Evolutionary conservation across 2,113 vertebrate genomes (phyloP).

Genomic region (Gasterosteus nipponicus): DNA sequence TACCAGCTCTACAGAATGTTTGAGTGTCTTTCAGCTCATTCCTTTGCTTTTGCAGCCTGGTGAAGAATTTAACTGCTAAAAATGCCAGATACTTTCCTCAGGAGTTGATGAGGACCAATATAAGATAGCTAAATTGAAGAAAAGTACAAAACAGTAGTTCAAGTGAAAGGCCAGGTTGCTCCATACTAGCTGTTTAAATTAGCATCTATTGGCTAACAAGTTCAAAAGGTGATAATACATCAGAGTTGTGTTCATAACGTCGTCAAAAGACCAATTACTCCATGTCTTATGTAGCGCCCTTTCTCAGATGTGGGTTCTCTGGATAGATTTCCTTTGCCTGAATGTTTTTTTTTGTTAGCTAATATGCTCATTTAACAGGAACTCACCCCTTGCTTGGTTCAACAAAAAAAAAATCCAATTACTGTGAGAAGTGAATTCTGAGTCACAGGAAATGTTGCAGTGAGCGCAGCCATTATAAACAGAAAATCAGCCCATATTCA

Average conservation of each 20-base stretch:
- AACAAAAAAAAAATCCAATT: neutral
- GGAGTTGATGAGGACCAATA: too few relatives aligned
- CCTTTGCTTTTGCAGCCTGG: neutral
- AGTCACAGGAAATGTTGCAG: constrained; percentile 38
- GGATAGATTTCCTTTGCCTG: neutral
- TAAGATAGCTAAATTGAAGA: neutral
- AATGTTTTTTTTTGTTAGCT: neutral
- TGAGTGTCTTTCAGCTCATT: neutral
- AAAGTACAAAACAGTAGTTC: neutral
- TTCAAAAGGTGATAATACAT: neutral
- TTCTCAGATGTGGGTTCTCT: neutral
- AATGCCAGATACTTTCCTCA: neutral
- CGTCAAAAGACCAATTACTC: neutral
- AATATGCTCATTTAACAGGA: neutral
- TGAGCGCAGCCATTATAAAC: constrained; percentile 4
- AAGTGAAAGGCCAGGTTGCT: neutral
- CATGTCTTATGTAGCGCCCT: neutral
- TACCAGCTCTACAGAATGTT: neutral
- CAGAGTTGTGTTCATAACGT: neutral
- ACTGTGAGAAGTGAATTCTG: neutral
- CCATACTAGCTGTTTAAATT: neutral
- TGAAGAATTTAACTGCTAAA: neutral
- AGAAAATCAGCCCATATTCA: constrained; percentile 28
- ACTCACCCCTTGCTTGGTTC: neutral
- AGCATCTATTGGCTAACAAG: neutral